Evolutionary conservation across 2,113 vertebrate genomes (phyloP).

Genomic region (Pogona vitticeps): DNA sequence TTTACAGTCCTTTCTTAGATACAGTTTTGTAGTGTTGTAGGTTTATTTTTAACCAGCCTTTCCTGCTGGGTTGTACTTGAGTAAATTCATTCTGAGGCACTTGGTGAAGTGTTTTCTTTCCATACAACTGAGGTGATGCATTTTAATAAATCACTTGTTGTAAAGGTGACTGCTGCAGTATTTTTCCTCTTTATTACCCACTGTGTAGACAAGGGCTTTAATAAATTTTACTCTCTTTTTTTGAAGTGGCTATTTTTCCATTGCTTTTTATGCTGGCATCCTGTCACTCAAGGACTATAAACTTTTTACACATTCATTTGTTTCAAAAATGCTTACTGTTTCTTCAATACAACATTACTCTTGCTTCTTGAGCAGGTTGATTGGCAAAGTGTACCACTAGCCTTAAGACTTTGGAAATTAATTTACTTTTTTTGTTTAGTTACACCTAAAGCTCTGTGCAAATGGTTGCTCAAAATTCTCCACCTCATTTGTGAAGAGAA

Average conservation of each 20-base stretch:
- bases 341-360: constrained; percentile 33
- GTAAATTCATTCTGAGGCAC: constrained; percentile 66
- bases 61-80: constrained; percentile 22
- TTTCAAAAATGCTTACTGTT: constrained; percentile 60
- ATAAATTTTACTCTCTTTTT: constrained; percentile 62
- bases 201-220: constrained; percentile 67
- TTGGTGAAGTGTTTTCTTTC: constrained; percentile 58
- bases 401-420: neutral
- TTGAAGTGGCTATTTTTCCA: constrained; percentile 63
- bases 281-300: constrained; percentile 63
- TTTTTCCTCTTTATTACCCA: constrained; percentile 67
- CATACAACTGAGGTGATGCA: constrained; percentile 45
- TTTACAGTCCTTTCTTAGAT: constrained; percentile 51
- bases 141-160: constrained; percentile 71
- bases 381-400: neutral
- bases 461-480: neutral
- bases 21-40: neutral
- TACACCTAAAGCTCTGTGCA: neutral
- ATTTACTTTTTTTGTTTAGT: neutral
- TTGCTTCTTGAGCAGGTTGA: constrained; percentile 2
- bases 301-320: constrained; percentile 63
- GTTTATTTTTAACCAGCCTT: too few species aligned
- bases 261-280: constrained; percentile 45
- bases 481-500: neutral
- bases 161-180: constrained; percentile 62